Evolutionary conservation across 2,113 vertebrate genomes (phyloP).

Genomic region (Zonotrichia leucophrys): DNA sequence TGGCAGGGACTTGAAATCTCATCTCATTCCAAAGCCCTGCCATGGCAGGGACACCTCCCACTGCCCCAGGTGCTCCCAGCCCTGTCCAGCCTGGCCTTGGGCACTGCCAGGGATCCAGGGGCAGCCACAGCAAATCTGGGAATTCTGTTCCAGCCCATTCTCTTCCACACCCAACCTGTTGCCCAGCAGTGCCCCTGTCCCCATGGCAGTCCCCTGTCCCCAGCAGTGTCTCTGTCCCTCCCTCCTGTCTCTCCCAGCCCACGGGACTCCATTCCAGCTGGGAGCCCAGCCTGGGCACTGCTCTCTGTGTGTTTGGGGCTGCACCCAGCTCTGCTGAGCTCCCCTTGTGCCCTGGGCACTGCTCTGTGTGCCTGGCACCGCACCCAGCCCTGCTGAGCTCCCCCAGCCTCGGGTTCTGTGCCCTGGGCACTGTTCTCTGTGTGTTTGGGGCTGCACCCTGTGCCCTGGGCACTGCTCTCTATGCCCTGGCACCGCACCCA

Average conservation of each 20-base stretch:
- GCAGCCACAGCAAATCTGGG: not conserved
- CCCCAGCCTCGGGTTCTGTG: too few relatives aligned
- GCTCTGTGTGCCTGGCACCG: too few relatives aligned
- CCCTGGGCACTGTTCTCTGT: too few relatives aligned
- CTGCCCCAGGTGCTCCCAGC: not conserved
- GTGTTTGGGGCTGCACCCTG: too few relatives aligned
- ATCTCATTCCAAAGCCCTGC: fast-evolving
- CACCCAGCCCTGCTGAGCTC: too few relatives aligned
- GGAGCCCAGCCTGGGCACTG: not conserved
- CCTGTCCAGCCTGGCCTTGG: not conserved
- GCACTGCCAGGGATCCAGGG: not conserved
- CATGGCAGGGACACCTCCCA: fast-evolving
- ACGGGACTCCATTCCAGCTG: not conserved
- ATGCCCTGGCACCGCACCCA: not conserved
- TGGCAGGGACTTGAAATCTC: not conserved
- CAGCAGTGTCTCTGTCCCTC: not conserved
- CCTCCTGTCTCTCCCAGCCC: not conserved
- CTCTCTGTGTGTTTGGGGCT: too few relatives aligned
- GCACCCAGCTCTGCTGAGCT: too few relatives aligned
- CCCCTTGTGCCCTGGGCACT: too few relatives aligned
- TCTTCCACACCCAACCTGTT: not conserved
- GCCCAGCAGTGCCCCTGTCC: too few relatives aligned
- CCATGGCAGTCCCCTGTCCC: not conserved
- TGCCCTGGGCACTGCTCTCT: not conserved
- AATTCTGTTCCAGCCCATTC: not conserved